These are phyloP conservation scores for Lordiphosa andalusiaca DNA, from an alignment of 2,888 invertebrate genomes.

Conservation along the genomic window DNA sequence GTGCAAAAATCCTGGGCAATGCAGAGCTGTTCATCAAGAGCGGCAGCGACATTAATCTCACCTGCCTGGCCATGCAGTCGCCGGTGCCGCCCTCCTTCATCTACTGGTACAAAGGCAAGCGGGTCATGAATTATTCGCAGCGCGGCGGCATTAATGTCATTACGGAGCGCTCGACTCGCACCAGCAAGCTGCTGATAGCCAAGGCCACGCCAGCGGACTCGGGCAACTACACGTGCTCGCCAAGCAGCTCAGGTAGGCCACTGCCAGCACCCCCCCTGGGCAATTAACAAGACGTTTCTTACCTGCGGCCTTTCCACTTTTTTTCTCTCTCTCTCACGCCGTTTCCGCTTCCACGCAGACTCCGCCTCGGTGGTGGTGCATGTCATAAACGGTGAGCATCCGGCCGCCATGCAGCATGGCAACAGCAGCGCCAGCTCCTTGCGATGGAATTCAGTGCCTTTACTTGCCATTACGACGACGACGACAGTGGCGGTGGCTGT, in stretches of 20 bases:
- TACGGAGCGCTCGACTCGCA: conserved; percentile 92
- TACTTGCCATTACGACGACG: conserved; percentile 49
- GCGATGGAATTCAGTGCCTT: conserved; percentile 60
- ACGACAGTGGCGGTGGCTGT: conserved; percentile 55
- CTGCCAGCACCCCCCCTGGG: conserved; percentile 27
- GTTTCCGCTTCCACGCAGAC: conserved; percentile 81
- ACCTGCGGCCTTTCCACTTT: conserved; percentile 44
- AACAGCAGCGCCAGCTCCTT: conserved; percentile 79
- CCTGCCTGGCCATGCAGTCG: conserved; percentile 91
- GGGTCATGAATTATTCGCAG: conserved; percentile 92
- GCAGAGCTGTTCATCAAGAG: conserved; percentile 93
- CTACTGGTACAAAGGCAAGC: conserved; percentile 92
- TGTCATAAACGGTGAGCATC: conserved; percentile 88
- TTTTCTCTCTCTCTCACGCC: neutral
- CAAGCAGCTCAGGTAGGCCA: conserved; percentile 86
- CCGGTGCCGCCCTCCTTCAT: conserved; percentile 87
- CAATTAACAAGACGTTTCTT: conserved; percentile 57
- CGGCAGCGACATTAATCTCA: conserved; percentile 95
- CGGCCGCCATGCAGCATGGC: conserved; percentile 84
- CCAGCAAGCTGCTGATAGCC: conserved; percentile 92
- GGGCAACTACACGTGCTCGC: conserved; percentile 94
- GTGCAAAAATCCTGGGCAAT: conserved; percentile 93
- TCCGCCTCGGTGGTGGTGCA: conserved; percentile 91
- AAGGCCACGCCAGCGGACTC: conserved; percentile 92
- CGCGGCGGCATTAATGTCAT: conserved; percentile 94